Evolutionary conservation across 2,888 invertebrate species (phyloP), one percentile per base, ranked within the genome.

Genomic region (Hermaeophaga mercurialis): DNA sequence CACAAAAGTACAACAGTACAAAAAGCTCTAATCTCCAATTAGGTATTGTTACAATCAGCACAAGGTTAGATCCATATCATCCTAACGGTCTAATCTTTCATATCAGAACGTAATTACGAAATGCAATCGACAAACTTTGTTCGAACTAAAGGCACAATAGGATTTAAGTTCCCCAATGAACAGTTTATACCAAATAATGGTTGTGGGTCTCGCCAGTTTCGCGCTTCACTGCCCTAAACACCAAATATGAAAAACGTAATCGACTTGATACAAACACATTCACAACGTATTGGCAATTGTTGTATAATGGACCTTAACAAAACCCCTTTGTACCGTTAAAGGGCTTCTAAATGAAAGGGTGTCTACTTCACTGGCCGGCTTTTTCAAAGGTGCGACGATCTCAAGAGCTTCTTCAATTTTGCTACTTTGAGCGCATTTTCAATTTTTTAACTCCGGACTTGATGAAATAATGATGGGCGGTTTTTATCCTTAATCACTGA

Each of bases 241-340:
- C 61, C 61, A 54, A 57, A 56, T 59, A 61, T 61, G 56, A 53
- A 58, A 59, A 59, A 61, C 57, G 53, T 55, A 58, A 56, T 52
- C 61, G 61, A 61, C 61, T 58, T 66, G 67, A 68, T 70, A 70
- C 69, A 67, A 71, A 72, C 69, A 70, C 72, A 73, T 73, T 73
- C 70, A 70, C 47, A 61, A 58, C 58, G 61, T 56, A 56, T 44
- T 46, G 70, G 71, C 75, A 75, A 74, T 75, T 73, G 74, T 72
- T 73, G 69, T 69, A 75, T 75, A 76, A 76, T 76, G 72, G 74
- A 67, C 66, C 71, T 66, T 56, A 72, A 74, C 74, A 73, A 72
- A 74, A 70, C 55, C 50, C 58, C 22, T 58, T 59, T 62, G 56
- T 56, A 26, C 33, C 41, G 24, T 49, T 48, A 46, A 54, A 55